These are phyloP conservation scores for Porites cylindrica DNA, from an alignment of 92 coral and sea anemone species.

Conservation along the genomic window DNA sequence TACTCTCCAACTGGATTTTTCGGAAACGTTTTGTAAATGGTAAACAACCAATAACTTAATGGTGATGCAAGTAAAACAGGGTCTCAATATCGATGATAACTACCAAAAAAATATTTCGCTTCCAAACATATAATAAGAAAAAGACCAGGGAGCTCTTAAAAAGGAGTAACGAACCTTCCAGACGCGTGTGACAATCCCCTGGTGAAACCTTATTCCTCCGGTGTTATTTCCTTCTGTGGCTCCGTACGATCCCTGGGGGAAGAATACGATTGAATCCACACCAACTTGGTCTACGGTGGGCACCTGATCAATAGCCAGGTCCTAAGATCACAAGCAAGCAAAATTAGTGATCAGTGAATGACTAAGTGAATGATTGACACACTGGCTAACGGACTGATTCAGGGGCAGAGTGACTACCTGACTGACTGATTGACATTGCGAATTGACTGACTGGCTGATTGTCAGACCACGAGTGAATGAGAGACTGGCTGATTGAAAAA, in stretches of 20 bases:
- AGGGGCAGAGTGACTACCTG: background rate
- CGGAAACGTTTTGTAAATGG: too few species aligned
- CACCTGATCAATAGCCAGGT: conserved; percentile 84
- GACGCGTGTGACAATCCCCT: conserved; percentile 83
- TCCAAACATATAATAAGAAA: background rate
- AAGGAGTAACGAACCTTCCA: conserved; percentile 69
- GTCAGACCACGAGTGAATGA: background rate
- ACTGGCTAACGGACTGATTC: background rate
- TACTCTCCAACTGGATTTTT: too few species aligned
- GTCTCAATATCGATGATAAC: too few species aligned
- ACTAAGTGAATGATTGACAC: background rate
- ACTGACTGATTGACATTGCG: background rate
- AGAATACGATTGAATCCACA: conserved; percentile 89
- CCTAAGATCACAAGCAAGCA: conserved; percentile 29
- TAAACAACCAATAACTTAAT: too few species aligned
- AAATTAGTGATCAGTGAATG: background rate
- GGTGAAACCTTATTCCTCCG: conserved; percentile 93
- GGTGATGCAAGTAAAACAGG: too few species aligned
- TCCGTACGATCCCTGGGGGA: conserved; percentile 92
- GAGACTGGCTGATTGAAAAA: background rate
- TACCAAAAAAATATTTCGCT: too few species aligned
- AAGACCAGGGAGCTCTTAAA: too few species aligned
- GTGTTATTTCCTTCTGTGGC: conserved; percentile 93
- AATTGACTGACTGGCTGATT: background rate
- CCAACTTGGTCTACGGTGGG: conserved; percentile 93